Percentiles rank a stretch among this genome's conserved stretches.
Evolutionary conservation across 2,113 vertebrate genomes (phyloP).

Genomic region (Microtus oregoni): DNA sequence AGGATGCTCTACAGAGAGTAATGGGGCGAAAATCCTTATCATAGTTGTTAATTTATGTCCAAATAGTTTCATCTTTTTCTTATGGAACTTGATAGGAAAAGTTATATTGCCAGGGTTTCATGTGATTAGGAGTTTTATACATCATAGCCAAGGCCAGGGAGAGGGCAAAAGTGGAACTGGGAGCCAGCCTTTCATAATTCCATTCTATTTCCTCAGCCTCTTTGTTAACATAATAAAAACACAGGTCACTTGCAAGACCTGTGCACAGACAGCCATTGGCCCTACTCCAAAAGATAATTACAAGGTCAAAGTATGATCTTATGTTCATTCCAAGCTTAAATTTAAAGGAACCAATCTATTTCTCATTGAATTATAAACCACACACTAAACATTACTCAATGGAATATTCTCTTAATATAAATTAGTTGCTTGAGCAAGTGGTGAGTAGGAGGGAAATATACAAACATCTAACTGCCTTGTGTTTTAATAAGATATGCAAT

Average conservation of each 20-base stretch:
- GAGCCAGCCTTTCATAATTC: neutral
- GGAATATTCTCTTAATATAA: slow-evolving; percentile 38
- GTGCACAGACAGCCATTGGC: neutral
- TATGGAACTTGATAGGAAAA: neutral
- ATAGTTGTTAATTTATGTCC: neutral
- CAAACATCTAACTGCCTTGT: slow-evolving; percentile 28
- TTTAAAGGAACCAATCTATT: slow-evolving; percentile 23
- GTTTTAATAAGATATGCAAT: slow-evolving; percentile 60
- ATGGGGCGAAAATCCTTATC: neutral
- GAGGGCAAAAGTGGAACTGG: neutral
- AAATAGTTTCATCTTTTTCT: neutral
- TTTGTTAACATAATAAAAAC: slow-evolving; percentile 53
- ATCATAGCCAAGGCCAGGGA: neutral
- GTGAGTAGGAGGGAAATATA: neutral
- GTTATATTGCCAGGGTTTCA: neutral
- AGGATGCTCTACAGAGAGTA: slow-evolving; percentile 51
- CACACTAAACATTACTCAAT: neutral
- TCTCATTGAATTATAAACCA: slow-evolving; percentile 44
- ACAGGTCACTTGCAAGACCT: neutral
- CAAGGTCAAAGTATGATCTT: slow-evolving; percentile 19
- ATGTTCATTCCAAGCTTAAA: slow-evolving; percentile 8
- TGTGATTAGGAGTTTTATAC: neutral
- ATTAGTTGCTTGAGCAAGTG: neutral
- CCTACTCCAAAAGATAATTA: slow-evolving; percentile 45
- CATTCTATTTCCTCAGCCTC: neutral